These are phyloP conservation scores for Tetranychus truncatus DNA, from an alignment of 2,888 invertebrate species.

Conservation along the genomic window DNA sequence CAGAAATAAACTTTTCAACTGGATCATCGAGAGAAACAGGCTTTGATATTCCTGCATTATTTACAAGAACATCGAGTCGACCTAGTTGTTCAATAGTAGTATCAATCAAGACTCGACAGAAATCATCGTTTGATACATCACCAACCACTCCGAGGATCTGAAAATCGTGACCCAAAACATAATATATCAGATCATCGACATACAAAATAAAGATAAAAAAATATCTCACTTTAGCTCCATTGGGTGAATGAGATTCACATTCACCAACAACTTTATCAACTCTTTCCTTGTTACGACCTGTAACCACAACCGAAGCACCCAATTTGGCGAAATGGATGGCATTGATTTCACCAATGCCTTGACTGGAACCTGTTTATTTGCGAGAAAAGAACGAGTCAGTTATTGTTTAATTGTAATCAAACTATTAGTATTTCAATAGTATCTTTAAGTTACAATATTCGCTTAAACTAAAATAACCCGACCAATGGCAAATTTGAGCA, in stretches of 20 bases:
- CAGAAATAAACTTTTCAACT: not conserved
- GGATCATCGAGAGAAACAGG: not conserved
- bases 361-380: not conserved
- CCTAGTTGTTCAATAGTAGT: not conserved
- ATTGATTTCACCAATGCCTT: not conserved
- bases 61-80: conserved; percentile 10
- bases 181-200: not conserved
- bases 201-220: not conserved
- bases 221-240: not conserved
- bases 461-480: no score
- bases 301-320: conserved; percentile 5
- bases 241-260: not conserved
- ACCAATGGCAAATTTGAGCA: not conserved
- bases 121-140: not conserved
- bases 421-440: not conserved
- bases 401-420: not conserved
- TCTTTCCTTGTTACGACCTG: not conserved
- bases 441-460: not conserved
- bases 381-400: not conserved
- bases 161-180: not conserved
- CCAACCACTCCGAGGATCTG: not conserved
- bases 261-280: not conserved
- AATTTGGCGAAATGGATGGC: not conserved
- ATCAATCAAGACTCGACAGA: not conserved
- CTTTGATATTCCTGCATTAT: conserved; percentile 6